A percentile compares a stretch with the other conserved stretches of the same genome.
Evolutionary conservation across 1,140 invertebrate genomes (phyloP).

Genomic region (Pachyrhynchus sulphureomaculatus): DNA sequence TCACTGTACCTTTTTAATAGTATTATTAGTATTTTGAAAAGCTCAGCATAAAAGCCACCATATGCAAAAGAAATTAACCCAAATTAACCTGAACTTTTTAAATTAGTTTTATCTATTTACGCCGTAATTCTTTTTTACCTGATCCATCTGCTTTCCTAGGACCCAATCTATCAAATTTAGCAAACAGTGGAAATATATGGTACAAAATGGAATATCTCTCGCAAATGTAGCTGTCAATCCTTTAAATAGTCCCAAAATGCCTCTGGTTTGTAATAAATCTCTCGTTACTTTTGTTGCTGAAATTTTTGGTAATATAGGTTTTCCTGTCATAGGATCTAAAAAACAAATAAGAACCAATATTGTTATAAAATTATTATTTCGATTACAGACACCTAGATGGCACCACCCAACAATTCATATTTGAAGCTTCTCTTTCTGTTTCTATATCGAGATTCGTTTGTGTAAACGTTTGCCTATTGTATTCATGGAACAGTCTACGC

Average conservation of each 20-base stretch:
- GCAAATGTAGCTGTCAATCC: slow-evolving; percentile 89
- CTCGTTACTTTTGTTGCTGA: slow-evolving; percentile 82
- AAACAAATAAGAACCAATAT: neutral
- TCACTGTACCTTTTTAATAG: too few species aligned
- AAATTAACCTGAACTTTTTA: neutral
- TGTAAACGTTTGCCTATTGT: too few species aligned
- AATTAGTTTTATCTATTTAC: neutral
- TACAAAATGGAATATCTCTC: slow-evolving; percentile 92
- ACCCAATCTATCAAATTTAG: slow-evolving; percentile 87
- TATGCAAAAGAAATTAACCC: too few species aligned
- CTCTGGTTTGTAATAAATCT: slow-evolving; percentile 77
- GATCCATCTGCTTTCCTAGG: slow-evolving; percentile 70
- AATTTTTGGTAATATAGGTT: slow-evolving; percentile 61
- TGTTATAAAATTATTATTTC: neutral
- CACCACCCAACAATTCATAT: too few species aligned
- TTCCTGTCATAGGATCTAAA: slow-evolving; percentile 53
- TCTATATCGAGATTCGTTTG: too few species aligned
- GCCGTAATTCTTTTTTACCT: slow-evolving; percentile 50
- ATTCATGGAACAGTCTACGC: too few species aligned
- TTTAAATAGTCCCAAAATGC: slow-evolving; percentile 91
- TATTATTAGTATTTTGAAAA: too few species aligned
- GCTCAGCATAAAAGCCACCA: too few species aligned
- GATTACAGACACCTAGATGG: too few species aligned
- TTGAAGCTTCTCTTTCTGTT: neutral
- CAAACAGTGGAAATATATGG: slow-evolving; percentile 99